These are phyloP conservation scores for Sphenodon punctatus DNA, from an alignment of 2,797 vertebrate genomes.

Conservation along the genomic window DNA sequence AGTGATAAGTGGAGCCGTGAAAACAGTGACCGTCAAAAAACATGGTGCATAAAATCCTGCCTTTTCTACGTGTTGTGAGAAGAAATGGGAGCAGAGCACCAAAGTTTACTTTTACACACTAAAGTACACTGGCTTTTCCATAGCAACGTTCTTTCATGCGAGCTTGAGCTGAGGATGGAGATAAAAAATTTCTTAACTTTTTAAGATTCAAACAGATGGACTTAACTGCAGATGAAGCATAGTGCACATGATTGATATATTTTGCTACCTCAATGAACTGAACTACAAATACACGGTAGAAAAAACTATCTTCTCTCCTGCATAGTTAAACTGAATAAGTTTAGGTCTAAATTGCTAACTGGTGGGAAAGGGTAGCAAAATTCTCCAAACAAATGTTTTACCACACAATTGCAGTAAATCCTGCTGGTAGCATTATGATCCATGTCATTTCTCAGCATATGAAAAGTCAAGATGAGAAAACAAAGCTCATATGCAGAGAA, in stretches of 20 bases:
- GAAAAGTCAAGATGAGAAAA: too few species aligned
- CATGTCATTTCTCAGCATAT: neutral
- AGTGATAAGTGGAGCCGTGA: neutral
- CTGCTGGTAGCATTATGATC: neutral
- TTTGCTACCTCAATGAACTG: conserved; percentile 35
- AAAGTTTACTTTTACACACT: neutral
- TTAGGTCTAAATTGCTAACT: neutral
- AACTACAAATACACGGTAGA: conserved; percentile 39
- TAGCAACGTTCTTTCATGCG: neutral
- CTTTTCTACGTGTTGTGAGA: neutral
- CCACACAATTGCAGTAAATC: neutral
- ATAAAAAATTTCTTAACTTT: neutral
- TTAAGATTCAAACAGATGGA: neutral
- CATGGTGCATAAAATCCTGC: neutral
- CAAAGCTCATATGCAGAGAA: too few species aligned
- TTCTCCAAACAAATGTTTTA: neutral
- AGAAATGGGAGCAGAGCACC: neutral
- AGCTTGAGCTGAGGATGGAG: neutral
- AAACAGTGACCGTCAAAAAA: neutral
- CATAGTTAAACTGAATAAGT: conserved; percentile 44
- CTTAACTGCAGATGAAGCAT: neutral
- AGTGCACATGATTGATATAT: neutral
- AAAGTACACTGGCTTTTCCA: neutral
- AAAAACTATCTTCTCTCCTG: conserved; percentile 45
- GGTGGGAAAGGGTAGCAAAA: neutral